A percentile compares a stretch with the other conserved stretches of the same genome.
These are phyloP conservation scores for Aptenodytes patagonicus DNA, from an alignment of 2,113 vertebrate genomes.

Conservation along the genomic window DNA sequence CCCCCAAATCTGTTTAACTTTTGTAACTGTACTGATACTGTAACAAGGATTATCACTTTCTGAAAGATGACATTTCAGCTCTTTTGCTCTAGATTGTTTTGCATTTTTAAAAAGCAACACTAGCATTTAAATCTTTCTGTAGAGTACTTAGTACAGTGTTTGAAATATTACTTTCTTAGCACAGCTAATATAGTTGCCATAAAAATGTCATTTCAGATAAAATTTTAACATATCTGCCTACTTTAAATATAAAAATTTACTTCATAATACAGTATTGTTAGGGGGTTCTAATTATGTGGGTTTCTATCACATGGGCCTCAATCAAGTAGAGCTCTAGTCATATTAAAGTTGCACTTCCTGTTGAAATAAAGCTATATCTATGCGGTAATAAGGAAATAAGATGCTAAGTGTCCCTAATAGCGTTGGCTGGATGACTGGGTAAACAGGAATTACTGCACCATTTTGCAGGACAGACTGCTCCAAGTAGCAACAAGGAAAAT, in stretches of 20 bases:
- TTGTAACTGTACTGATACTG: background rate
- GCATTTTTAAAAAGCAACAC: background rate
- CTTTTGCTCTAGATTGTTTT: background rate
- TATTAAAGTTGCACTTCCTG: background rate
- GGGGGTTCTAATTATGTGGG: background rate
- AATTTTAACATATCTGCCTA: background rate
- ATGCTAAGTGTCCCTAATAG: background rate
- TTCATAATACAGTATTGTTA: background rate
- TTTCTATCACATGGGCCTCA: fast-evolving
- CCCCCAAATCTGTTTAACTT: background rate
- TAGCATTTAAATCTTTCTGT: background rate
- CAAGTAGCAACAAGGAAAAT: background rate
- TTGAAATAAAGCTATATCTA: background rate
- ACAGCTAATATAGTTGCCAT: background rate
- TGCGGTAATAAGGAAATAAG: background rate
- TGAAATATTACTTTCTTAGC: background rate
- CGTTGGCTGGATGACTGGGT: background rate
- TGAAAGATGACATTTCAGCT: background rate
- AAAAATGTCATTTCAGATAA: background rate
- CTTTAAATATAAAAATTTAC: background rate
- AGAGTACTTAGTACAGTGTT: background rate
- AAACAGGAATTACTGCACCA: background rate
- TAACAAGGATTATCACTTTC: background rate
- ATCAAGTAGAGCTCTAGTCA: background rate
- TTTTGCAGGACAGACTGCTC: background rate